Percentiles rank a stretch among this genome's conserved stretches.
phyloP scores from a whole-genome alignment of 2,113 vertebrate species.

The Nansenia antarctica region DNA sequence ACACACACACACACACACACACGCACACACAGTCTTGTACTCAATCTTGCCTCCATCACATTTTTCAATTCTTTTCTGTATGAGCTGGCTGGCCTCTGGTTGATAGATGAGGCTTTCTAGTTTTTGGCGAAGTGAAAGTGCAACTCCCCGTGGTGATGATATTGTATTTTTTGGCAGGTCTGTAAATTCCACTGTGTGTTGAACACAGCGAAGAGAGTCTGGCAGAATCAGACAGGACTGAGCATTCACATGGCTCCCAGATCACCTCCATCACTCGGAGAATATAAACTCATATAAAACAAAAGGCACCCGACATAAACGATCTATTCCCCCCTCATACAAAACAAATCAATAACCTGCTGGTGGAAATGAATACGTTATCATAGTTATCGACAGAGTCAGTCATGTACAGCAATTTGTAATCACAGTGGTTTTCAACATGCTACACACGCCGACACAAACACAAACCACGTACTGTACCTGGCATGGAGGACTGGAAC shows the following conservation, averaged over 20 bases:
- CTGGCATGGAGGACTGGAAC: too few species aligned
- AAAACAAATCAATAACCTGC: too few species aligned
- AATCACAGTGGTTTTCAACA: too few species aligned
- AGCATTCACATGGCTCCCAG: conserved; percentile 58
- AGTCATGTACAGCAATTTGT: too few species aligned
- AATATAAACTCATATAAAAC: too few species aligned
- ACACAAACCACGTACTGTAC: too few species aligned
- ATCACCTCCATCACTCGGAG: conserved; percentile 27
- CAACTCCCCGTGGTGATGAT: conserved; percentile 44
- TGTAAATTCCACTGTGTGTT: conserved; percentile 58
- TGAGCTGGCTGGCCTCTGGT: conserved; percentile 32
- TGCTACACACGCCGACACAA: too few species aligned
- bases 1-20: neutral
- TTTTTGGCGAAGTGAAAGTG: conserved; percentile 28
- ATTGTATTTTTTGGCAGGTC: conserved; percentile 45
- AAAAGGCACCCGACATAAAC: too few species aligned
- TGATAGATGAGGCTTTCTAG: conserved; percentile 39
- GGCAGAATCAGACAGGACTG: conserved; percentile 47
- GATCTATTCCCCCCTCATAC: too few species aligned
- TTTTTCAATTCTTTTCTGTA: conserved; percentile 28
- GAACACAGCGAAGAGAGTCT: conserved; percentile 38
- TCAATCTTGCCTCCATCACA: conserved; percentile 27
- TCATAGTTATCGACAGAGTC: too few species aligned
- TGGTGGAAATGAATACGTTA: too few species aligned
- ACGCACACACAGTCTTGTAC: conserved; percentile 9